Base-by-base conservation (phyloP, 30 jellyfish, hydroid and myxozoan species). In the Aurelia sp. region DNA sequence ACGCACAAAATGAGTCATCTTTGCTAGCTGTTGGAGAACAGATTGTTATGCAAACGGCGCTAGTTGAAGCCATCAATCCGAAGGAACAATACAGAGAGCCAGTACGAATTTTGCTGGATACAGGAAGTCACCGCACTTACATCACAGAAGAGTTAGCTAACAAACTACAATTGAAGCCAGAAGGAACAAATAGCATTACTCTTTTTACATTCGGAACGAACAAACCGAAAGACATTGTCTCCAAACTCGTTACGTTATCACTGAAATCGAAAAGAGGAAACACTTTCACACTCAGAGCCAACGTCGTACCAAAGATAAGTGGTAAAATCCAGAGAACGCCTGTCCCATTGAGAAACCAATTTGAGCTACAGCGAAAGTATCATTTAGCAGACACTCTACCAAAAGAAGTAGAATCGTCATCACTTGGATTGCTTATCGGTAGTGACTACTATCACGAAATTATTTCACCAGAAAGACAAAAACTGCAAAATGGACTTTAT, bases 111-210 rank as follows among this genome's bases (percentile, higher is more conserved):
- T 17, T 48, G 50, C 24, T 69, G 52, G 91, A 80, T 90, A 44
- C 71, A 13, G 91, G 88, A 30, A 80, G 88, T 50, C 59, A 31
- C 12, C n/a, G 91, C 30, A 80, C 88, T 18, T 80, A 80, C 76
- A 63, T 80, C 84, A 78, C 87, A 8, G 84, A 78, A 62, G 21
- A 53, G 47, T 13, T 53, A 8, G 88, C 83, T 19, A 4, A 55
- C 11, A 58, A 78, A 19, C 66, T 78, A 30, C 38, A 59, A 61
- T 60, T 78, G 50, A 24, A 61, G 62, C 61, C 59, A 18, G 84
- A 60, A 11, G 85, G 63, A 21, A 60, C 65, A 15, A 38, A 57
- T 18, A 78, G 31, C 8, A 24, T 55, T 18, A 21, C 40, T 17
- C 21, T 78, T 59, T 55, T 16, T 27, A 78, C 62, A 3, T 55